Conservation (phyloP, 2,888 invertebrate genomes). For the Andrena trimmerana region DNA sequence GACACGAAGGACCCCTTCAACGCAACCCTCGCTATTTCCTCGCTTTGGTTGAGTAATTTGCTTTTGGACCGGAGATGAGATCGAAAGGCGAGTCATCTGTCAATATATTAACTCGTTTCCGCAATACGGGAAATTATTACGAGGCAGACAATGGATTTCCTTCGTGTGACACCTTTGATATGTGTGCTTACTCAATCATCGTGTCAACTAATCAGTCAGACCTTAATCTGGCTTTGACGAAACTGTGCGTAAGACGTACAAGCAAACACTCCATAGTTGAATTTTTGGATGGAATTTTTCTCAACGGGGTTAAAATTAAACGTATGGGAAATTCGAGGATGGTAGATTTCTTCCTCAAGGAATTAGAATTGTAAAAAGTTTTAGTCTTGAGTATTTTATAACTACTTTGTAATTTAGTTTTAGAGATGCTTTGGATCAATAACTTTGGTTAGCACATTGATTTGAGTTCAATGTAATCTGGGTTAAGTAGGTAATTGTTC, state of each 20-base stretch:
- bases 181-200: constrained; percentile 12
- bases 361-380: too few relatives aligned
- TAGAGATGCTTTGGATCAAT: too few relatives aligned
- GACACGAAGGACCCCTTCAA: constrained; percentile 80
- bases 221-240: background rate
- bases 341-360: too few relatives aligned
- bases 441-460: too few relatives aligned
- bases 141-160: constrained; percentile 58
- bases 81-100: constrained; percentile 72
- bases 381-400: too few relatives aligned
- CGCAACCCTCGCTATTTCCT: constrained; percentile 74
- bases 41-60: constrained; percentile 76
- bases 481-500: too few relatives aligned
- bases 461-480: too few relatives aligned
- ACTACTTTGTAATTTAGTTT: too few relatives aligned
- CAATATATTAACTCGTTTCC: constrained; percentile 74
- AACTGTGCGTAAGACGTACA: background rate
- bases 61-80: constrained; percentile 67
- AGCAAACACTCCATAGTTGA: background rate
- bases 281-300: background rate
- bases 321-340: too few relatives aligned
- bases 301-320: too few relatives aligned
- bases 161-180: constrained; percentile 36
- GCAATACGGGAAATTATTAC: constrained; percentile 66
- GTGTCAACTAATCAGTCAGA: constrained; percentile 24